Evolutionary conservation across 2,113 vertebrate genomes (phyloP).

Genomic region (Tachuris rubrigastra): DNA sequence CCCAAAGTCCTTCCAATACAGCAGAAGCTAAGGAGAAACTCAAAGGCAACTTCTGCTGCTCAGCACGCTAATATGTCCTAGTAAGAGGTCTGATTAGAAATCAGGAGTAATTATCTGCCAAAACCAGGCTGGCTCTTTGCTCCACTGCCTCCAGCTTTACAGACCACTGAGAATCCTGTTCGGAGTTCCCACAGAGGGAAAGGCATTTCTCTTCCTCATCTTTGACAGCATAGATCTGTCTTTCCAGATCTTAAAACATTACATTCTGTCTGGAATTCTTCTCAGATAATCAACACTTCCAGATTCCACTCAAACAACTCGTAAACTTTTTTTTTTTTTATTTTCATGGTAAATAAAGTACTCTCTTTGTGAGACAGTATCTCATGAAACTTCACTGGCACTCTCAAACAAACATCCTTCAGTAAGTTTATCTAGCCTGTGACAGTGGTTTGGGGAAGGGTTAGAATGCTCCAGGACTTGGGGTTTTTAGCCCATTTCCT

Average conservation of each 20-base stretch:
- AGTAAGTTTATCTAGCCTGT: not conserved
- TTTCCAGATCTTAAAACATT: not conserved
- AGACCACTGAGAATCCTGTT: not conserved
- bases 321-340: not conserved
- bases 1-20: not conserved
- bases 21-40: not conserved
- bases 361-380: not conserved
- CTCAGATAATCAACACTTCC: not conserved
- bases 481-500: too few species aligned
- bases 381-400: not conserved
- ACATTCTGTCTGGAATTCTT: not conserved
- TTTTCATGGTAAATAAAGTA: not conserved
- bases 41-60: not conserved
- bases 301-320: not conserved
- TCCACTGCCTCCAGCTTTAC: not conserved
- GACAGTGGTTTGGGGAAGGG: too few species aligned
- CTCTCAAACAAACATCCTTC: not conserved
- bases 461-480: too few species aligned
- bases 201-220: not conserved
- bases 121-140: not conserved
- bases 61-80: not conserved
- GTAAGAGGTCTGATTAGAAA: not conserved
- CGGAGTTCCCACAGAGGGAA: not conserved
- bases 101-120: not conserved
- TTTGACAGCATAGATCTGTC: not conserved